A percentile compares a stretch with the other conserved stretches of the same genome.
phyloP scores from a whole-genome alignment of 2,888 invertebrate genomes.

The Caenorhabditis sp. region DNA sequence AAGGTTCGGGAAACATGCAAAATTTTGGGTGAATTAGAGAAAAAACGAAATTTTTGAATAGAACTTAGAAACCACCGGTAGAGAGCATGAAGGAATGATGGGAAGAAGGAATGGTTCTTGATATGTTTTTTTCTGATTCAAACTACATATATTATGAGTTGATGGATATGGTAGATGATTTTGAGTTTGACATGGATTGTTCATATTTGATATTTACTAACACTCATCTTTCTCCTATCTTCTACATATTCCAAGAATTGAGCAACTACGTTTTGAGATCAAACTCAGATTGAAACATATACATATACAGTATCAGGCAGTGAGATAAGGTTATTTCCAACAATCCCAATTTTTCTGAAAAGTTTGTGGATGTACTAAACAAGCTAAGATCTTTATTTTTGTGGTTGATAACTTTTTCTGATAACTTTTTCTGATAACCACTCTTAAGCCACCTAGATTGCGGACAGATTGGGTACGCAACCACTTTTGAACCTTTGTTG shows the following conservation, averaged over 20 bases:
- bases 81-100: slow-evolving; percentile 25
- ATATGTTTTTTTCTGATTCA: neutral
- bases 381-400: no score
- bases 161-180: slow-evolving; percentile 27
- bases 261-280: no score
- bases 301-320: no score
- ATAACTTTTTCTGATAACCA: no score
- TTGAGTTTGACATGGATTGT: slow-evolving; percentile 31
- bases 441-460: no score
- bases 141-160: neutral
- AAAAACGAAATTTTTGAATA: slow-evolving; percentile 4
- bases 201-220: slow-evolving; percentile 24
- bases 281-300: no score
- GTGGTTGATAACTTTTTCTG: no score
- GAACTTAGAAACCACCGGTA: slow-evolving; percentile 1
- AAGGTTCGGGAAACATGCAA: slow-evolving; percentile 63
- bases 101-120: slow-evolving; percentile 14
- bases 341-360: no score
- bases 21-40: neutral
- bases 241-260: neutral
- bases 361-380: no score
- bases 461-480: no score
- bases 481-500: no score
- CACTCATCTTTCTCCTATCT: slow-evolving; percentile 9
- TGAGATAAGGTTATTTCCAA: no score